These are phyloP conservation scores for Schizopygopsis pylzovi DNA, from an alignment of 2,797 vertebrate genomes.

Conservation along the genomic window DNA sequence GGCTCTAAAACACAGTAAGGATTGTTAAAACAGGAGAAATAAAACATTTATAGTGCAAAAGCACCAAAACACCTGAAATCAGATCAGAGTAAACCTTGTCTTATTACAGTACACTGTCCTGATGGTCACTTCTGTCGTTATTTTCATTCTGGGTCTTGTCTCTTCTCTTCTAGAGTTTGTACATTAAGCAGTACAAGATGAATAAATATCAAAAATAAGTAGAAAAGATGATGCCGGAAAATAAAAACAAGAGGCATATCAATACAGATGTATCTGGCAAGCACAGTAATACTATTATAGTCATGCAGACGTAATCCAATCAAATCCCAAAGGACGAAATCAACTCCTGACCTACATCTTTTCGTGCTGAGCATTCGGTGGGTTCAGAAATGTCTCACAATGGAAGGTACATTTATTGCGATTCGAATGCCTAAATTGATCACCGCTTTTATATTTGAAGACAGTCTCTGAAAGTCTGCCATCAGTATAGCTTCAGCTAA, in stretches of 20 bases:
- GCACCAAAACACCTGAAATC: background rate
- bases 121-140: background rate
- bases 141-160: background rate
- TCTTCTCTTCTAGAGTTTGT: background rate
- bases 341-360: constrained; percentile 17
- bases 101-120: background rate
- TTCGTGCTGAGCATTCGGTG: background rate
- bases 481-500: background rate
- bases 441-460: background rate
- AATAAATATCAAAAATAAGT: too few relatives aligned
- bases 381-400: background rate
- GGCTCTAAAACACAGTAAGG: background rate
- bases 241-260: background rate
- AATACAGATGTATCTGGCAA: constrained; percentile 10
- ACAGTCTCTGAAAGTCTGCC: background rate
- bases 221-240: background rate
- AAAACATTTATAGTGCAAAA: background rate
- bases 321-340: constrained; percentile 21
- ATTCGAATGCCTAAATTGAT: background rate
- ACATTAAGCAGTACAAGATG: background rate
- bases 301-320: constrained; percentile 8
- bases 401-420: background rate
- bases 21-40: background rate
- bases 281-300: background rate
- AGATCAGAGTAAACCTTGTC: background rate